Base-by-base conservation (phyloP, 2,888 invertebrate species). In the Drosophila mulleri region DNA sequence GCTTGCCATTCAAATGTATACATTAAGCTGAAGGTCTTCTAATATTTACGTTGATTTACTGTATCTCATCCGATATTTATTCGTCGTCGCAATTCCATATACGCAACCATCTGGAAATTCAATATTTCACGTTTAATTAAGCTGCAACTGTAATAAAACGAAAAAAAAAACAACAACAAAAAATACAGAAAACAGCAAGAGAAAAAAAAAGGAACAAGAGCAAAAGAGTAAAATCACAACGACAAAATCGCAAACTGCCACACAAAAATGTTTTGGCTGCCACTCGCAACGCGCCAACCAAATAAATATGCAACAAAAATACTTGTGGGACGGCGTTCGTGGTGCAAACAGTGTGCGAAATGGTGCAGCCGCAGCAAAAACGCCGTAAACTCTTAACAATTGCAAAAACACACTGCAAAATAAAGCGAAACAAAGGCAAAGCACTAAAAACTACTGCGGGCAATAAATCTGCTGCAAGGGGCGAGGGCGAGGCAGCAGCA, bases 71-170 rank as follows among this genome's bases (percentile, higher is more conserved):
- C 60, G 57, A 67, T 67, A 75, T 75, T 77, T 78, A 78, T 78
- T 45, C 42, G 57, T 26, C 48, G 42, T 69, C 41, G 41, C 52
- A 42, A 39, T 60, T 35, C 57, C 60, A 53, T 41, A 14, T 26
- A 61, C 44, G 62, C 80, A 75, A 65, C 80, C 75, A 73, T 77
- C 72, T 80, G 83, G 75, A 79, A 79, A 62, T 79, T 62, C 86
- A 78, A 82, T 88, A 78, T 86, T 85, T 88, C 67, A 88, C 86
- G 86, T 82, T 83, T 88, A 83, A 88, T 83, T 83, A 83, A 88
- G 88, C 83, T 83, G 72, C 80, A 80, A 80, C 60, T 60, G 78
- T 61, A 70, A 67, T 62, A 56, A 67, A 67, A 45, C 57, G 57
- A 76, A 61, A 52, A 76, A 58, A 58, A 59, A 37, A 57, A 56